Evolutionary conservation across 2,888 invertebrate species (phyloP).

Genomic region (Eristalis pertinax): DNA sequence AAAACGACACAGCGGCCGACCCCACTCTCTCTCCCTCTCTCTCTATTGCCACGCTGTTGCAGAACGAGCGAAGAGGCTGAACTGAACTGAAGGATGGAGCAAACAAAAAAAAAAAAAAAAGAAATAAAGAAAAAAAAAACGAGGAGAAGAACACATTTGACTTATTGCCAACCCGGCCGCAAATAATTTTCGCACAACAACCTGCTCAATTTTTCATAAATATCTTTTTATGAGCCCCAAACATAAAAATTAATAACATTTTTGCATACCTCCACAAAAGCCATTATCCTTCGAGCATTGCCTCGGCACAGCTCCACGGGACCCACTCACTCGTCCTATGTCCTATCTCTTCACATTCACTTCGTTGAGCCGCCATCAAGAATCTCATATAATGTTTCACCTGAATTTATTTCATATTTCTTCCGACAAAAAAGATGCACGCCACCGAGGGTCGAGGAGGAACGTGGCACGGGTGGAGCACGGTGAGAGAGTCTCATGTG

Average conservation of each 20-base stretch:
- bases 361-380: slow-evolving; percentile 48
- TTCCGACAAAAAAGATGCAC: slow-evolving; percentile 40
- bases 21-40: too few species aligned
- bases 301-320: not conserved
- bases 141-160: slow-evolving; percentile 39
- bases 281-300: slow-evolving; percentile 52
- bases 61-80: not conserved
- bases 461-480: not conserved
- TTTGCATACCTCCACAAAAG: slow-evolving; percentile 66
- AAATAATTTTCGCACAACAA: slow-evolving; percentile 69
- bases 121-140: slow-evolving; percentile 1
- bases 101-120: slow-evolving; percentile 1
- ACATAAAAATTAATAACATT: slow-evolving; percentile 71
- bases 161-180: slow-evolving; percentile 67
- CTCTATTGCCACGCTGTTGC: not conserved
- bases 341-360: slow-evolving; percentile 27
- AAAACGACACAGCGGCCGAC: slow-evolving; percentile 8
- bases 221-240: slow-evolving; percentile 67
- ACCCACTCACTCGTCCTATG: not conserved
- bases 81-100: not conserved
- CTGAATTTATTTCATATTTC: slow-evolving; percentile 61
- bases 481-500: slow-evolving; percentile 7
- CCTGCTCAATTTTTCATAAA: slow-evolving; percentile 69
- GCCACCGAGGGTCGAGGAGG: not conserved
- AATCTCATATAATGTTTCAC: slow-evolving; percentile 58